phyloP scores from a whole-genome alignment of 2,113 vertebrate genomes.

The Pardalotus punctatus region DNA sequence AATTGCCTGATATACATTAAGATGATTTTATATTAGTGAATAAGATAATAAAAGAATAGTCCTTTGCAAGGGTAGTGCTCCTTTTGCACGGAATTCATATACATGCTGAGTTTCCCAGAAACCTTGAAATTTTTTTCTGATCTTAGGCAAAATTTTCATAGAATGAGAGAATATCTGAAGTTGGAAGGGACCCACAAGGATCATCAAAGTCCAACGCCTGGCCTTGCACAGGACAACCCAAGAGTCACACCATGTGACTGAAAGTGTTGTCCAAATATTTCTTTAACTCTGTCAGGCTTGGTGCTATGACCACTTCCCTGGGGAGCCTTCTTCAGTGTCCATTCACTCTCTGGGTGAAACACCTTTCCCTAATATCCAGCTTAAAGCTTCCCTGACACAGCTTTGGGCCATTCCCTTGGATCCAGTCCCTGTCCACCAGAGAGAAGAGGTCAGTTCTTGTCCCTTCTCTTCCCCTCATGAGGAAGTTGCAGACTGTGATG shows the following conservation, averaged over 20 bases:
- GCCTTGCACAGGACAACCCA: neutral
- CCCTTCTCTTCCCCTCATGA: neutral
- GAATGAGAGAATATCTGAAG: neutral
- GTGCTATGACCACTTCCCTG: neutral
- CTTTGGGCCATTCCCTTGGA: neutral
- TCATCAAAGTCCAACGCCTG: neutral
- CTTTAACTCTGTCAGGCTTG: neutral
- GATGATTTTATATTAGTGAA: neutral
- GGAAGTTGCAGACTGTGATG: neutral
- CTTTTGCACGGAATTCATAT: neutral
- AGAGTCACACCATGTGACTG: neutral
- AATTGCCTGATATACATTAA: neutral
- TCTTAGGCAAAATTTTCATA: neutral
- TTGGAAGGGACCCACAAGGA: neutral
- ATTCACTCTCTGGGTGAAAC: neutral
- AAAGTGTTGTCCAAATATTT: neutral
- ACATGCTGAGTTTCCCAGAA: neutral
- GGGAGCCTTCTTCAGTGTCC: neutral
- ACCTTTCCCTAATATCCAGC: neutral
- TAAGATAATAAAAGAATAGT: neutral
- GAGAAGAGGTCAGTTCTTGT: neutral
- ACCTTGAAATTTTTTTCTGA: neutral
- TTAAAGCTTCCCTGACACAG: neutral
- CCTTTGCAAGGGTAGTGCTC: neutral
- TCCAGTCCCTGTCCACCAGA: neutral